Evolutionary conservation across 2,888 invertebrate species (phyloP).

Genomic region (Pachycephus smyrnensis): DNA sequence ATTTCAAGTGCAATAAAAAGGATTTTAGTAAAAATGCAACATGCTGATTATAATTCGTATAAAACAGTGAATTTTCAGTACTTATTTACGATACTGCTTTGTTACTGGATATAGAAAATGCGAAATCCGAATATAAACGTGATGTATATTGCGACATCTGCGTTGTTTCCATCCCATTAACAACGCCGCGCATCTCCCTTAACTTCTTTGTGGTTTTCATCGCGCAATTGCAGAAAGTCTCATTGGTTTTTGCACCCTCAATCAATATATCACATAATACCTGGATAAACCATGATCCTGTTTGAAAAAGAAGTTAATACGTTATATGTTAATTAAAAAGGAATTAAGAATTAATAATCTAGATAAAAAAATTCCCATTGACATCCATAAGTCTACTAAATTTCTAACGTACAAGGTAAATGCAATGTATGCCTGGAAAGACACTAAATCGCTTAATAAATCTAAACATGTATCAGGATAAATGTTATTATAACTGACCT

Average conservation of each 20-base stretch:
- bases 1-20: not conserved
- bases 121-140: not conserved
- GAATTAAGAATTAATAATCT: not conserved
- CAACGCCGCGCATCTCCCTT: slow-evolving; percentile 7
- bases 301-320: not conserved
- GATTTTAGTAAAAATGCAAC: not conserved
- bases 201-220: slow-evolving; percentile 31
- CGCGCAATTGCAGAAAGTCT: slow-evolving; percentile 25
- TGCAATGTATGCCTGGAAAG: not conserved
- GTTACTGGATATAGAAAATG: not conserved
- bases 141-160: slow-evolving; percentile 20
- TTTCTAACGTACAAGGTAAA: not conserved
- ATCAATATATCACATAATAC: slow-evolving; percentile 41
- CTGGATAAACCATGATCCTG: slow-evolving; percentile 54
- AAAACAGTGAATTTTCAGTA: not conserved
- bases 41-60: not conserved
- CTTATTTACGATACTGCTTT: not conserved
- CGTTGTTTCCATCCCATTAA: slow-evolving; percentile 10
- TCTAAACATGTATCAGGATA: not conserved
- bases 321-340: not conserved
- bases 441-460: not conserved
- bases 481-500: not conserved
- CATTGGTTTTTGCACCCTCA: slow-evolving; percentile 10
- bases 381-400: not conserved
- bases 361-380: not conserved